Base-by-base conservation (phyloP, 2,797 vertebrate genomes). In the Hafferia zeledoni region DNA sequence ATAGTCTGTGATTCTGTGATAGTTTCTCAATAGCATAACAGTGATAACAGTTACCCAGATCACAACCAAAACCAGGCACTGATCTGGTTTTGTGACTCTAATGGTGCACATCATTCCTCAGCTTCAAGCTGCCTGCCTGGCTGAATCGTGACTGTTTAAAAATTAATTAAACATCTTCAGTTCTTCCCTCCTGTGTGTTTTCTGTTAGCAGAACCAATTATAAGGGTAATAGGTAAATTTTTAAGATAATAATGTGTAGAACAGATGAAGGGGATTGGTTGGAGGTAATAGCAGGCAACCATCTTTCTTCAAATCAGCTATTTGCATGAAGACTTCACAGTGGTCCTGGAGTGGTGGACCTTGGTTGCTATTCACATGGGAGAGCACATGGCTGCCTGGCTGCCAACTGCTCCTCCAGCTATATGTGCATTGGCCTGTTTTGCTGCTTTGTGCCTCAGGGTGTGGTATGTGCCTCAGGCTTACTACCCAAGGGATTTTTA, bases 371-470 rank as follows among this genome's bases (percentile, higher is more conserved):
- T 75, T 88, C 6, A 2, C 2, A 1, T 15, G 41, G 53, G 20
- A 89, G 70, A 92, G 37, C 3, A 5, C 57, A 37, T 1, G 0
- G 4, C 19, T 9, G 56, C 75, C 55, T 63, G n/a, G 35, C 27
- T 86, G 46, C 79, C 80, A 46, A 67, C 67, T 35, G 17, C n/a
- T 82, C 52, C 86, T 77, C 68, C 95, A 88, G 87, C 87, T 74
- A n/a, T 1, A 0, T 88, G 82, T 96, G 86, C 86, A 37, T 33
- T 94, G 90, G 67, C 69, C 82, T 93, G 81, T 63, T 81, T 72
- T 83, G 46, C 78, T 93, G 63, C 83, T 93, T 81, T 69, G 44
- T 91, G 92, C 86, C 93, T 43, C 81, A 89, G 89, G 87, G 83
- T 84, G 30, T 49, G 60, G 13, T 70, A 23, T 17, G 67, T 70